phyloP scores from a whole-genome alignment of 2,888 invertebrate species.

The Thymelicus sylvestris region DNA sequence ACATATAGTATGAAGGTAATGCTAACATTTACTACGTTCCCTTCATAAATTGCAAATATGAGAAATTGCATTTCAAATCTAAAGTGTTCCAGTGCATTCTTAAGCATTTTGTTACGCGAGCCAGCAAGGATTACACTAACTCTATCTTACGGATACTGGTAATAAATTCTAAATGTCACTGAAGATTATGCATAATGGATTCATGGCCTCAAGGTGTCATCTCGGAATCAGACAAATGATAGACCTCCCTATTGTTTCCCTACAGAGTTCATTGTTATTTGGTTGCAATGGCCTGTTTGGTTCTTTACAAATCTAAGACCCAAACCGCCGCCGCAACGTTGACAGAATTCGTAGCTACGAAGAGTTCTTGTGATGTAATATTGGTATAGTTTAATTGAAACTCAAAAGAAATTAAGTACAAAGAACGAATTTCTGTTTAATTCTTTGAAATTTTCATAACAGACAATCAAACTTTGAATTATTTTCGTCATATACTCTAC shows the following conservation, averaged over 20 bases:
- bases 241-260: conserved; percentile 40
- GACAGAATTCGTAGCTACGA: conserved; percentile 55
- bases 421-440: no score
- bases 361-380: conserved; percentile 56
- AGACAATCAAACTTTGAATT: no score
- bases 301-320: conserved; percentile 23
- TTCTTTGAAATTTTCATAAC: no score
- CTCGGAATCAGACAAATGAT: conserved; percentile 43
- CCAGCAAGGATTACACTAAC: conserved; percentile 57
- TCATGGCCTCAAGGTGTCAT: conserved; percentile 64
- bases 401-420: conserved; percentile 44
- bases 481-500: no score
- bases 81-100: conserved; percentile 25
- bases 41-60: conserved; percentile 11
- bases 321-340: conserved; percentile 51
- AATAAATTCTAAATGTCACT: conserved; percentile 79
- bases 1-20: background rate
- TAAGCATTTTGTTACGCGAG: conserved; percentile 51
- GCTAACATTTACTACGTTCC: background rate
- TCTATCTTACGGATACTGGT: conserved; percentile 69
- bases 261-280: conserved; percentile 48
- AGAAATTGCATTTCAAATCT: conserved; percentile 20
- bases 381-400: conserved; percentile 61
- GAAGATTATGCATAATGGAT: conserved; percentile 75
- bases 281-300: conserved; percentile 39